phyloP scores from a whole-genome alignment of 2,113 vertebrate species.

The Mesoclemmys tuberculata region DNA sequence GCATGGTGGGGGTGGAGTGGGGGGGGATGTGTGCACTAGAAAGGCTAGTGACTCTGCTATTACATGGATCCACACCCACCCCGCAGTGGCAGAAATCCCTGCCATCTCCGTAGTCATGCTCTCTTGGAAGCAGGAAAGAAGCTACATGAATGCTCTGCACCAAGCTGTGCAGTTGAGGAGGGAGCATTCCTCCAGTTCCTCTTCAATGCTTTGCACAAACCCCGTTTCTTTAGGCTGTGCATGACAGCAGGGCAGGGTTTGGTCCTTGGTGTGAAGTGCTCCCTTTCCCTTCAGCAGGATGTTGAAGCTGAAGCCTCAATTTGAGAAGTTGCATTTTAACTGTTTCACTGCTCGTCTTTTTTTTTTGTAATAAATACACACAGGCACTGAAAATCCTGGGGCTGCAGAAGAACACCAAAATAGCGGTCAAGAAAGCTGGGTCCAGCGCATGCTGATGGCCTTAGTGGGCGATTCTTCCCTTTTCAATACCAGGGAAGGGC shows the following conservation, averaged over 20 bases:
- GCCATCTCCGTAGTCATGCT: fast-evolving
- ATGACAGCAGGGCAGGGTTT: not conserved
- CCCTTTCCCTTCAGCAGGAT: fast-evolving
- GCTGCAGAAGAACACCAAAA: slow-evolving; percentile 79
- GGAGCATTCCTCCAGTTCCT: not conserved
- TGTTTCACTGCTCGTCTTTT: not conserved
- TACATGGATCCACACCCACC: not conserved
- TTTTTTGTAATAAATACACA: not conserved
- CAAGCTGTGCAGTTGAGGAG: not conserved
- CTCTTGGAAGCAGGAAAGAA: not conserved
- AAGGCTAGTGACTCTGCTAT: not conserved
- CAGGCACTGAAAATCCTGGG: slow-evolving; percentile 85
- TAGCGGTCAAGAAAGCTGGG: slow-evolving; percentile 90
- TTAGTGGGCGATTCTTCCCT: slow-evolving; percentile 90
- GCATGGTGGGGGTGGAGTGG: not conserved
- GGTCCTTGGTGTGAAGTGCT: not conserved
- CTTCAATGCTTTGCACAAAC: not conserved
- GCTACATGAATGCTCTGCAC: not conserved
- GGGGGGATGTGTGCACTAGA: not conserved
- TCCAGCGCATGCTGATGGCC: slow-evolving; percentile 92
- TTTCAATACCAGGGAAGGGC: slow-evolving; percentile 95
- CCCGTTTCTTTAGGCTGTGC: fast-evolving
- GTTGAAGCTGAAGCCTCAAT: fast-evolving
- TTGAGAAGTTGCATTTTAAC: fast-evolving
- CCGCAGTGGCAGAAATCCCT: not conserved